Percentiles rank a stretch among this genome's conserved stretches.
phyloP scores from a whole-genome alignment of 2,113 vertebrate species.

The Oryzias melastigma region DNA sequence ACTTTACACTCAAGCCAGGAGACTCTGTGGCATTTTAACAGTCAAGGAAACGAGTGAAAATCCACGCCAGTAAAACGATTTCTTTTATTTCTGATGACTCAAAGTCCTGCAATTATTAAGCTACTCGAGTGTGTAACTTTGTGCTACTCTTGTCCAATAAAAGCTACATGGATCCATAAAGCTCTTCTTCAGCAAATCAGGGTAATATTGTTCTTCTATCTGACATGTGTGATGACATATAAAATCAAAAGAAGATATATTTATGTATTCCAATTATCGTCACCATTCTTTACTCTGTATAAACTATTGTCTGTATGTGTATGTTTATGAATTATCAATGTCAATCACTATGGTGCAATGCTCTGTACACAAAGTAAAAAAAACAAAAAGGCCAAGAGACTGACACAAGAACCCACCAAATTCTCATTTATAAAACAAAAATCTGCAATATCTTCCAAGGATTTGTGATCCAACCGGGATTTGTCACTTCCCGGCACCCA shows the following conservation, averaged over 20 bases:
- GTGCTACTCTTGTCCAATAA: slow-evolving; percentile 85
- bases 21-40: slow-evolving; percentile 99
- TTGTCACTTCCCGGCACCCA: slow-evolving; percentile 14
- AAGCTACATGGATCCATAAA: slow-evolving; percentile 82
- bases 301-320: slow-evolving; percentile 56
- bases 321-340: slow-evolving; percentile 62
- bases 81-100: slow-evolving; percentile 81
- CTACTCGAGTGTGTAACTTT: slow-evolving; percentile 81
- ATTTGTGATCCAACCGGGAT: slow-evolving; percentile 33
- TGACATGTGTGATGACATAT: slow-evolving; percentile 67
- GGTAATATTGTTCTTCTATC: slow-evolving; percentile 70
- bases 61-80: slow-evolving; percentile 93
- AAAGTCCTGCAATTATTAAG: slow-evolving; percentile 77
- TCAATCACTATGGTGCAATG: slow-evolving; percentile 72
- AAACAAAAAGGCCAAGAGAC: slow-evolving; percentile 60
- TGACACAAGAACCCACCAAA: slow-evolving; percentile 33
- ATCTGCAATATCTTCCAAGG: slow-evolving; percentile 36
- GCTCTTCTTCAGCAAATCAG: slow-evolving; percentile 75
- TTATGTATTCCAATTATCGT: slow-evolving; percentile 74
- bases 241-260: slow-evolving; percentile 70
- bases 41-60: slow-evolving; percentile 95
- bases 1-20: slow-evolving; percentile 97
- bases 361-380: slow-evolving; percentile 49
- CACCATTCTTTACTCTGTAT: slow-evolving; percentile 72
- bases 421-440: slow-evolving; percentile 18